Base-by-base conservation (phyloP, 1,140 invertebrate species). In the Pseudobourletiella spinata region DNA sequence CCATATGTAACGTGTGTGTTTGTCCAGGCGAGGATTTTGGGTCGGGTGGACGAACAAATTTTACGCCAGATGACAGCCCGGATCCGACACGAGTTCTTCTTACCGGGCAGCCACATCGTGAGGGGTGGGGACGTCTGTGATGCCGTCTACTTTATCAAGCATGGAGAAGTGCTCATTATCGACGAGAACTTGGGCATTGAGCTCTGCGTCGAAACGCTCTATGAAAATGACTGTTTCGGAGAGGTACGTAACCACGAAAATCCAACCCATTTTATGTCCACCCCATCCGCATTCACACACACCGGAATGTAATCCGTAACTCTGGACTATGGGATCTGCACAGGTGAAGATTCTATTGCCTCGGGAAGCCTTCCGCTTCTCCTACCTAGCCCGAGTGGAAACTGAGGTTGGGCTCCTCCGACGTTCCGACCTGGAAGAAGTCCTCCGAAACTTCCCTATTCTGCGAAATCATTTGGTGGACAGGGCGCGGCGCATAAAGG, bases 151-250 rank as follows among this genome's bases (percentile, higher is more conserved):
- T 66, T 69, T 24, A 61, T 69, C 15, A 69, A 64, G 30, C 59
- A 52, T 22, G 67, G 67, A 26, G 64, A 69, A 57, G 59, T 69
- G 16, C 56, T 66, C 1, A 66, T 69, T 51, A 18, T 69, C 3
- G 67, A 69, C 35, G 67, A 66, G 51, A 65, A 66, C n/a, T 29
- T 42, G 20, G 55, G 63, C 22, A 30, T 65, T 4, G 67, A 66
- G 18, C 42, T 69, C 24, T 66, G 64, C 39, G 64, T 69, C 18
- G 62, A 61, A 25, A 57, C 52, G 3, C 62, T 69, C 1, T 64
- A 64, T 20, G 67, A 69, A 43, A 60, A 54, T 32, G 65, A 69
- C 24, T 66, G 64, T 30, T 69, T 69, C 57, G 67, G 67, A 20
- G 67, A 69, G 29, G 67, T 69, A 51, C 32, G 48, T 3, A 8